Evolutionary conservation across 1,140 invertebrate species (phyloP), one percentile per base, ranked within the genome.

Genomic region (Drosophila lacteicornis): DNA sequence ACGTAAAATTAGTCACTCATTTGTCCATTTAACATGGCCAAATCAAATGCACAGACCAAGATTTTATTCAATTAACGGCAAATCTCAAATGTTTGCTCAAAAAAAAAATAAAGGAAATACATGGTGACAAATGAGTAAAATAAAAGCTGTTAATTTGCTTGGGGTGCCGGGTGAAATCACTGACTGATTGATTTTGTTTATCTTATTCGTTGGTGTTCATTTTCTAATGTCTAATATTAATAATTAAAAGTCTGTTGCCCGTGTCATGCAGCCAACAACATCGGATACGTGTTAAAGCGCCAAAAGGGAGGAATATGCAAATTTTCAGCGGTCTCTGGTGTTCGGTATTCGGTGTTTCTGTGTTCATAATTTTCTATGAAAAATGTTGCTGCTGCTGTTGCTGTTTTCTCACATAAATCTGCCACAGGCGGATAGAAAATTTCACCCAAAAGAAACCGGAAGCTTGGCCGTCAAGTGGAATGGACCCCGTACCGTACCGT

Each of bases 401-500:
- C 63, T 81, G 51, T 79, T 90, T 90, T 90, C 85, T 91, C 85
- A 90, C 85, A 90, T 90, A 90, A 90, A 90, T 90, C 80, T 85
- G 71, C 79, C 75, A 59, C 56, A 81, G 85, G 85, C 75, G 75
- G 65, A 80, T 79, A 79, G 76, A 80, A 90, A 90, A 91, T 90
- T 90, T 90, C 85, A 90, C 85, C 88, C 60, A 90, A 90, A 85
- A 86, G 81, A 76, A 90, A 90, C 81, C 85, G 85, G 85, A 90
- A 90, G 85, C 79, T 63, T 59, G 79, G 42, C 75, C 76, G 67
- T 80, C 79, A 79, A 82, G 70, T 85, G 85, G 84, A 70, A 87
- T 86, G 63, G 79, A 68, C 79, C 53, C 15, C 7, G 53, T 55
- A 19, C 51, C 27, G n/a, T 33, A n/a, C 51, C 51, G 30, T 75